Evolutionary conservation across 2,113 vertebrate genomes (phyloP).

Genomic region (Pluvianellus socialis): DNA sequence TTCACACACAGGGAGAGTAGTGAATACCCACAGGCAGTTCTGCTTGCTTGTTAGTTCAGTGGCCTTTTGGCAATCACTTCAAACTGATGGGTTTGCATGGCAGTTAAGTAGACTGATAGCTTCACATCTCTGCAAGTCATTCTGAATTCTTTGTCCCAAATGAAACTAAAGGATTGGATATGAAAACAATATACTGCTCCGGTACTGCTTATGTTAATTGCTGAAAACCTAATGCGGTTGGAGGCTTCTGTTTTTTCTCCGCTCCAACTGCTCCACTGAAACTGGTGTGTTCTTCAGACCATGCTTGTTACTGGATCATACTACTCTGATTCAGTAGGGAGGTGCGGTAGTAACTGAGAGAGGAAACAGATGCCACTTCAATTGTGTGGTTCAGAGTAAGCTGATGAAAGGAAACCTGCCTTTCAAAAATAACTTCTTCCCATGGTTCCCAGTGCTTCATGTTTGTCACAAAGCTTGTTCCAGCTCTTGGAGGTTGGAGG

Average conservation of each 20-base stretch:
- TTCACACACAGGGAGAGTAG: fast-evolving
- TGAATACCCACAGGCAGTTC: fast-evolving
- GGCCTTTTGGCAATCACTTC: fast-evolving
- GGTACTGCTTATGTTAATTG: fast-evolving
- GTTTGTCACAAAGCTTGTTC: background rate
- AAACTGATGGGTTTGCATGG: fast-evolving
- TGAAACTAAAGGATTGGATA: fast-evolving
- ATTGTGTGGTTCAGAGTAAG: too few species aligned
- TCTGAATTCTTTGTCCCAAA: background rate
- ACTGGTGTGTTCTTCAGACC: fast-evolving
- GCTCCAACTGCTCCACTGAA: fast-evolving
- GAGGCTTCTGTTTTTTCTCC: background rate
- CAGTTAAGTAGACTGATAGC: fast-evolving
- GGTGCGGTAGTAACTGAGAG: fast-evolving
- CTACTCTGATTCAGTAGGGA: fast-evolving
- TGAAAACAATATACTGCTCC: fast-evolving
- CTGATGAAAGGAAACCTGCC: fast-evolving
- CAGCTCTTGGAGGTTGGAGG: background rate
- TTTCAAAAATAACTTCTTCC: fast-evolving
- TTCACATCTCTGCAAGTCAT: fast-evolving
- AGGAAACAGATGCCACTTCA: background rate
- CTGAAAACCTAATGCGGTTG: fast-evolving
- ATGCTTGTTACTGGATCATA: fast-evolving
- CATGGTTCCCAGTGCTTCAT: fast-evolving
- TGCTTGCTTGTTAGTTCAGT: background rate